Evolutionary conservation across 2,113 vertebrate species (phyloP).

Genomic region (Vulpes lagopus): DNA sequence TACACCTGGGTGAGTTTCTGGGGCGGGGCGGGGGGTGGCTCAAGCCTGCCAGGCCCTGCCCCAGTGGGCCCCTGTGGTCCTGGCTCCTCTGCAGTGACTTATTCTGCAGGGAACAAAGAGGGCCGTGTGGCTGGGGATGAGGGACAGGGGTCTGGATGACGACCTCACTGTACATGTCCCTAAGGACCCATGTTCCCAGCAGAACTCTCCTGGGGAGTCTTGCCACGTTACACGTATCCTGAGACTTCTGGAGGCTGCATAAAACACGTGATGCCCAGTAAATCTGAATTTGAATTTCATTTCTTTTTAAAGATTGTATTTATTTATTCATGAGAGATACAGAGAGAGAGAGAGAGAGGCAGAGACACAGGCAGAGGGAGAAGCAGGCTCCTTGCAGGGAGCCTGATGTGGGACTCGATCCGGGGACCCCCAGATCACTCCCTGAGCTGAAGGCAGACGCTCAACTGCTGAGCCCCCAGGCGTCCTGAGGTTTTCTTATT

Average conservation of each 20-base stretch:
- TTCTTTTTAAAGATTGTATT: no score
- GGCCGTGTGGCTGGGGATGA: neutral
- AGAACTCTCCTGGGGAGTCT: no score
- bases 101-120: rapidly evolving
- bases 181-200: neutral
- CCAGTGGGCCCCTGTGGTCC: rapidly evolving
- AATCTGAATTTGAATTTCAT: no score
- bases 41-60: neutral
- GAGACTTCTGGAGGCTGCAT: neutral
- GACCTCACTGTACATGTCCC: neutral
- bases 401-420: rapidly evolving
- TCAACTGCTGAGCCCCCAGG: no score
- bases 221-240: rapidly evolving
- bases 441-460: no score
- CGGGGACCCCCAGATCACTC: no score
- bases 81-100: neutral
- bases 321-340: no score
- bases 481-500: neutral
- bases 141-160: neutral
- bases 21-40: neutral
- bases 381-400: no score
- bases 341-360: no score
- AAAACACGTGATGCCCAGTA: no score
- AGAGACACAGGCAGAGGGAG: no score
- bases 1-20: no score